Evolutionary conservation across 1,140 invertebrate species (phyloP).

Genomic region (Latrodectus geometricus): DNA sequence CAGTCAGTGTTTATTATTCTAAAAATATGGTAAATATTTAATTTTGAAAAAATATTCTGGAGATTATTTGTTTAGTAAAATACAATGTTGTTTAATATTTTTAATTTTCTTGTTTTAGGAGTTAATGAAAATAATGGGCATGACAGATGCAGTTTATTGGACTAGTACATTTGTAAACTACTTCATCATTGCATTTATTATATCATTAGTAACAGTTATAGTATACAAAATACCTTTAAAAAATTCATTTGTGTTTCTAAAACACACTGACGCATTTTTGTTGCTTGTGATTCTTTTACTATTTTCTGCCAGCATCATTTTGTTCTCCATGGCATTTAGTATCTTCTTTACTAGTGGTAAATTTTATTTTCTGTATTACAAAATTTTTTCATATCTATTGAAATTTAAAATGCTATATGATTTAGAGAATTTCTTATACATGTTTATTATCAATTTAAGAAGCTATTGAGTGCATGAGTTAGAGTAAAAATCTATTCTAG

Average conservation of each 20-base stretch:
- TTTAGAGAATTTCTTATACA: too few species aligned
- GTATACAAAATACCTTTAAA: constrained; percentile 71
- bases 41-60: too few species aligned
- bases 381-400: too few species aligned
- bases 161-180: constrained; percentile 74
- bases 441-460: too few species aligned
- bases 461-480: too few species aligned
- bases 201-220: constrained; percentile 70
- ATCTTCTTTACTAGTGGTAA: constrained; percentile 63
- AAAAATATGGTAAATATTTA: too few species aligned
- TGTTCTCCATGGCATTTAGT: constrained; percentile 64
- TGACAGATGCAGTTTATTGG: constrained; percentile 75
- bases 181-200: constrained; percentile 72
- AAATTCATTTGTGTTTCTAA: constrained; percentile 69
- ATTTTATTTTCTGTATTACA: neutral
- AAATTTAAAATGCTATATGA: too few species aligned
- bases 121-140: constrained; percentile 76
- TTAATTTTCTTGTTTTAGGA: constrained; percentile 68
- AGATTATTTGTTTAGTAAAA: too few species aligned
- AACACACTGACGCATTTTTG: constrained; percentile 73
- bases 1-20: too few species aligned
- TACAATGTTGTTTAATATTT: neutral
- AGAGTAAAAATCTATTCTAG: too few species aligned
- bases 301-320: constrained; percentile 60
- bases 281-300: constrained; percentile 65